Evolutionary conservation across 2,113 vertebrate species (phyloP).

Genomic region (Elgaria multicarinata): DNA sequence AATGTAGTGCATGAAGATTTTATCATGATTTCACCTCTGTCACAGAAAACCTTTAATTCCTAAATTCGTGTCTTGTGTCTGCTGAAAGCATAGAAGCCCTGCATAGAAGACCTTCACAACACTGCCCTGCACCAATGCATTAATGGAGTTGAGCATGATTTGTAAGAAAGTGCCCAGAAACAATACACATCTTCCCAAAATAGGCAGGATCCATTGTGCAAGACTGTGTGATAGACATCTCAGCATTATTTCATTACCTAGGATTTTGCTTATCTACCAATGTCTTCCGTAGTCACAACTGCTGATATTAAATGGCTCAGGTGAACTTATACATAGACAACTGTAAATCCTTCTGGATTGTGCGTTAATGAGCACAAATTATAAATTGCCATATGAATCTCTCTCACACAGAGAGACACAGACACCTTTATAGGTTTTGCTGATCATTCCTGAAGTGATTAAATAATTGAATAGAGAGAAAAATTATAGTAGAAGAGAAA

Average conservation of each 20-base stretch:
- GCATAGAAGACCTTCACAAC: neutral
- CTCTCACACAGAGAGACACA: neutral
- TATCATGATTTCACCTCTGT: neutral
- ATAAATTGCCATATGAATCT: neutral
- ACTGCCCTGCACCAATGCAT: rapidly evolving
- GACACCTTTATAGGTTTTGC: neutral
- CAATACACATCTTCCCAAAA: neutral
- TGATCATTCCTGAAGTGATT: neutral
- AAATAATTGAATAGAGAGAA: neutral
- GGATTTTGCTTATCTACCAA: neutral
- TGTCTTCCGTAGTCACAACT: neutral
- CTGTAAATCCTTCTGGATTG: neutral
- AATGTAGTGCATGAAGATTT: neutral
- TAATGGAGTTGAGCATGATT: neutral
- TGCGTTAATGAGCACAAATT: neutral
- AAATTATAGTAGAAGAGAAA: neutral
- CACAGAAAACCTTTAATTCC: neutral
- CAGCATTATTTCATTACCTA: constrained; percentile 11
- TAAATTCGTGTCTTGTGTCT: neutral
- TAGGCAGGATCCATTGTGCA: neutral
- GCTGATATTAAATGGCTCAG: neutral
- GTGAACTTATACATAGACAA: neutral
- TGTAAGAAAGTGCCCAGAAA: rapidly evolving
- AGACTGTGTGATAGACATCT: neutral
- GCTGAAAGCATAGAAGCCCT: neutral